Base-by-base conservation (phyloP, 2,888 invertebrate species). In the Yponomeuta evonymella region DNA sequence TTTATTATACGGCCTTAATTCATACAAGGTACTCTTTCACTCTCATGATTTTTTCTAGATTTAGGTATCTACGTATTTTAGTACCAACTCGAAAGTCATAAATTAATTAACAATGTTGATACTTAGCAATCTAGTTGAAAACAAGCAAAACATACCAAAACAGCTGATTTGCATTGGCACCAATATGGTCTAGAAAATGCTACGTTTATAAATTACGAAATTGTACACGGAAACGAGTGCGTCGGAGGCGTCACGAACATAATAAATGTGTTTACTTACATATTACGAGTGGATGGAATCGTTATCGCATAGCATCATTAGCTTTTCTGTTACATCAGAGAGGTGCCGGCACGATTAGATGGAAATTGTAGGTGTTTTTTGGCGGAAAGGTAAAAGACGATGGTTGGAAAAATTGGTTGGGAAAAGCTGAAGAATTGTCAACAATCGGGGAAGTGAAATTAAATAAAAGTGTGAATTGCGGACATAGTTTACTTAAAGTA, bases 251-350 rank as follows among this genome's bases (percentile, higher is more conserved):
- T 58, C 51, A 58, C 51, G 51, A 58, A 15, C 51, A 58, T 58
- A 15, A 58, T 58, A 58, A 58, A 58, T 58, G 51, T 58, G 51
- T 58, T 15, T 15, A 58, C 51, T 15, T 15, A 58, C 51, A 58
- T 58, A 58, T 58, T 58, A 58, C 51, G 51, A 58, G 51, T 58
- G 51, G 51, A 58, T 58, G 15, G 51, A 58, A 58, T 58, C 51
- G 51, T 58, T 58, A 58, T 58, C 51, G 51, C 51, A 58, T 58
- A 58, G 51, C 51, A 58, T 58, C 51, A 58, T 58, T 58, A 58
- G 51, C 51, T 58, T 3, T 58, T 12, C 15, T 58, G 51, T 58
- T 58, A 58, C 51, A 58, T 58, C 51, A 58, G 1, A 51, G 51
- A 58, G 51, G 12, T 15, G 51, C 15, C 51, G 51, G 15, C 51